Base-by-base conservation (phyloP, 53 echinoderm and acorn worm species). In the Luidia sarsii region DNA sequence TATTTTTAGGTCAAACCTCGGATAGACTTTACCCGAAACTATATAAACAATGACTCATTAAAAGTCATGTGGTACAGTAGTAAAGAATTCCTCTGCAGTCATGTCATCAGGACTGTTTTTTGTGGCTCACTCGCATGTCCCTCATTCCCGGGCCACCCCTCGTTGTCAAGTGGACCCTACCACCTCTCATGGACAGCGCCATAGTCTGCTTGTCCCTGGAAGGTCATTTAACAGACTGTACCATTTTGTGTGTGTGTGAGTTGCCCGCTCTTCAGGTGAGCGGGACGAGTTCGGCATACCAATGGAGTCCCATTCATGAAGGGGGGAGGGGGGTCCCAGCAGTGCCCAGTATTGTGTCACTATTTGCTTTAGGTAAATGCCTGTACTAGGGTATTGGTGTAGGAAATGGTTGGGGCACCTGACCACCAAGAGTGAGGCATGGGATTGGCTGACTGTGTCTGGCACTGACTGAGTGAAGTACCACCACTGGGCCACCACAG, bases 311-410 rank as follows among this genome's bases (percentile, higher is more conserved):
- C 77, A 77, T 77, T 77, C 77, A 59, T 11, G 6, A 41, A n/a
- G 24, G 48, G 43, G 25, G 24, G 49, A 55, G 54, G 74, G 39
- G 56, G 55, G 52, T 70, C 27, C 11, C 21, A 31, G 36, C 18
- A 13, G 63, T 57, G 25, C 27, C 25, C 57, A 24, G 60, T 77
- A 30, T 77, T 77, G 77, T 60, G 23, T 6, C 45, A 14, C 30
- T 77, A 61, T 77, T 77, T 77, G 77, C 60, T 13, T 20, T 59
- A 48, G 19, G 45, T 41, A 61, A 77, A 77, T 61, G 59, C 48
- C 77, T 24, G n/a, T n/a, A n/a, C n/a, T n/a, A n/a, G n/a, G n/a
- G n/a, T n/a, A n/a, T 38, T 55, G 61, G 77, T 77, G 77, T 77
- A 61, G 77, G 77, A 77, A 77, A 36, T 38, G 66, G 15, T 30